Evolutionary conservation across 2,888 invertebrate species (phyloP), one percentile per base, ranked within the genome.

Genomic region (Leucania comma): DNA sequence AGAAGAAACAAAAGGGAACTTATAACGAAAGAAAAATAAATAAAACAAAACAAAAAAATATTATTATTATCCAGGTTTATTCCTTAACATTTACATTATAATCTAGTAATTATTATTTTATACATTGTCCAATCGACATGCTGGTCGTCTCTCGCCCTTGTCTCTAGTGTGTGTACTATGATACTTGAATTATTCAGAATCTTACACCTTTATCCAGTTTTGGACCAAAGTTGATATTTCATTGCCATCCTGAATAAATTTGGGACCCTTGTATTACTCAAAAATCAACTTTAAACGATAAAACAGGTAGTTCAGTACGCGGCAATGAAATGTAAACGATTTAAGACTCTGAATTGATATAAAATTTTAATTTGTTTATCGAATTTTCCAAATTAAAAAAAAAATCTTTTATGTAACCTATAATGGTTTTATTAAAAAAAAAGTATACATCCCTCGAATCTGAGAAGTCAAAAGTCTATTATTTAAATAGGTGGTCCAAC

Each of bases 1-100:
- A 63, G 8, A 69, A 65, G 35, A 73, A 79, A 59, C 53, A 61
- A 77, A 75, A 67, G 73, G 68, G 64, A 69, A 67, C 79, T 86
- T 73, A 71, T 69, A 48, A 42, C 3, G 64, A 83, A 75, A 82
- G 71, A 56, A 58, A 85, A 82, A 62, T 62, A 87, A 95, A 93
- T 93, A 91, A 95, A 94, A 94, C 90, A 93, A 93, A 92, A 87
- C 85, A 93, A 93, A 93, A 92, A 93, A 89, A 92, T n/a, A n/a
- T 93, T 91, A 93, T 94, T 94, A 94, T 94, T 93, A 94, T 95
- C 95, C 95, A 95, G 93, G 92, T 96, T 95, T 95, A 96, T 95
- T 95, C 91, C 95, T 95, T 95, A 96, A 93, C 92, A 93, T 90
- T 94, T 91, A 95, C 89, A 93, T 94, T 95, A 94, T 82, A 92